Evolutionary conservation across 2,113 vertebrate species (phyloP).

Genomic region (Oncorhynchus keta): DNA sequence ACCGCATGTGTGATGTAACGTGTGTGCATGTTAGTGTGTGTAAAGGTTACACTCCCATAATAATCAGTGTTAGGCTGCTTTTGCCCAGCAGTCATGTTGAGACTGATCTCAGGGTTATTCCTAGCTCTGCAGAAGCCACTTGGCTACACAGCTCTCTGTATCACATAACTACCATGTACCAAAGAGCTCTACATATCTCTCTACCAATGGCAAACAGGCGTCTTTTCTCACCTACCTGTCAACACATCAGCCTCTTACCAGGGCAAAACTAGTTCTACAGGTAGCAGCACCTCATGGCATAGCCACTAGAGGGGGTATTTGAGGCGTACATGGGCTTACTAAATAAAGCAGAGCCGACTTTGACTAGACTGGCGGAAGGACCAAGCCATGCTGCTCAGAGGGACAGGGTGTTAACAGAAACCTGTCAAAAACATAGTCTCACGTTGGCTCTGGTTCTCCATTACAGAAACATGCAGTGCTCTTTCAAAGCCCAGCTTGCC

Average conservation of each 20-base stretch:
- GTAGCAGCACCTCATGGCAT: background rate
- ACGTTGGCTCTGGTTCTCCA: too few species aligned
- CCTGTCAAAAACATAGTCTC: too few species aligned
- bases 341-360: slow-evolving; percentile 22
- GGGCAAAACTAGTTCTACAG: background rate
- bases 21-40: slow-evolving; percentile 10
- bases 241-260: background rate
- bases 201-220: background rate
- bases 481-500: background rate
- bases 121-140: background rate
- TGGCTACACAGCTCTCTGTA: background rate
- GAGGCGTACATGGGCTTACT: background rate
- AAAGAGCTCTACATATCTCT: background rate
- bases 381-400: slow-evolving; percentile 20
- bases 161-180: too few species aligned
- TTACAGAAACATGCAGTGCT: too few species aligned
- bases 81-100: background rate
- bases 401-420: too few species aligned
- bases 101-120: background rate
- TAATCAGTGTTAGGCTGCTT: background rate
- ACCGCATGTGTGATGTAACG: background rate
- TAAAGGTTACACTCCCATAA: background rate
- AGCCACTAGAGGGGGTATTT: background rate
- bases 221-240: background rate
- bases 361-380: slow-evolving; percentile 20